Base-by-base conservation (phyloP, 2,797 vertebrate species). In the Chaunax sp. region DNA sequence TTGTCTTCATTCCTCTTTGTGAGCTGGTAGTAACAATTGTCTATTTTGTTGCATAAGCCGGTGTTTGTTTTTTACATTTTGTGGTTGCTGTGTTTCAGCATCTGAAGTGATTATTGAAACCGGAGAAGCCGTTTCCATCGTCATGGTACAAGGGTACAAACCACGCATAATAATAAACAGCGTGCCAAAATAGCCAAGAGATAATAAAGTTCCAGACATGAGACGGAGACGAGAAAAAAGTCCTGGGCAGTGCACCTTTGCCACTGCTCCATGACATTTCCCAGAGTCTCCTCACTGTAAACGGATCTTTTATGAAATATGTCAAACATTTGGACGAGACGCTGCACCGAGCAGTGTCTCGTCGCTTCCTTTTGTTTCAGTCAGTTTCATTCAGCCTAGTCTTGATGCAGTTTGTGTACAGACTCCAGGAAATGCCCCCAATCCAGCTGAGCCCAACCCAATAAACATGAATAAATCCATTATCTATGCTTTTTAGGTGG, bases 391-490 rank as follows among this genome's bases (percentile, higher is more conserved):
- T 53, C 45, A 12, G 20, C 73, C 68, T 64, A 20, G 30, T 62
- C 23, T 20, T 37, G 62, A 41, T 3, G 25, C 7, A 40, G 72
- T 26, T 78, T 22, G 51, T 67, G 49, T 54, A 41, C 68, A 58
- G 70, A 54, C 81, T 67, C 35, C 77, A 83, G 81, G 82, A 90
- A 90, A 85, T 74, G 64, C 52, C 52, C 25, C 53, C 19, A 37
- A 58, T 35, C 72, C 66, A 83, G 61, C 77, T 70, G 68, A 84
- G 64, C 43, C 75, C 72, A 64, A 72, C 75, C 75, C 63, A 73
- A 63, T 71, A 84, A 87, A 84, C 75, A 79, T 5, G 14, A 77
- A 77, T 83, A 76, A 88, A 86, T 77, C 67, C 54, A 77, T 86
- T 64, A 87, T 71, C 76, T 69, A 43, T 22, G 16, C 45, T 41